phyloP scores from a whole-genome alignment of 2,888 invertebrate species.

The Kuschelorhynchus macadamiae region DNA sequence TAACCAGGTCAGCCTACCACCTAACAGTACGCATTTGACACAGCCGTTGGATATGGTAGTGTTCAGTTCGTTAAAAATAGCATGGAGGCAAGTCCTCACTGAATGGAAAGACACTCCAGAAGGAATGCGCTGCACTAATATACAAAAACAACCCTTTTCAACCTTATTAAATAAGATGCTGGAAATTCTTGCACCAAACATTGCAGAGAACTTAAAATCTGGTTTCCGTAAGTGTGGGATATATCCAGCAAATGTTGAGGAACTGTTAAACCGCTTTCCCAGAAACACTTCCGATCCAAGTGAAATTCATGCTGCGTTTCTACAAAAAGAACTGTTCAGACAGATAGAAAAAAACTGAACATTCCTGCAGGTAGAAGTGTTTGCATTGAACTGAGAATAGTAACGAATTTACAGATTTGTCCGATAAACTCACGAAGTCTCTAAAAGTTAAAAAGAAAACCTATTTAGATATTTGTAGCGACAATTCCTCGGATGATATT shows the following conservation, averaged over 20 bases:
- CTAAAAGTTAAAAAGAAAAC: no score
- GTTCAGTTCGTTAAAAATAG: conserved; percentile 22
- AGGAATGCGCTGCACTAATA: conserved; percentile 10
- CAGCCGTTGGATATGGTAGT: conserved; percentile 22
- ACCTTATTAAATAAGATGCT: conserved; percentile 10
- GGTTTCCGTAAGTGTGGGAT: conserved; percentile 36
- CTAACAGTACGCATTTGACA: conserved; percentile 20
- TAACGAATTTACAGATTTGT: no score
- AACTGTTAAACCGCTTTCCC: conserved; percentile 27
- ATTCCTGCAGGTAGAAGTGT: conserved; percentile 25
- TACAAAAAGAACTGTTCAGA: background rate
- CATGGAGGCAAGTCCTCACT: conserved; percentile 15
- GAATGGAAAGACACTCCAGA: conserved; percentile 18
- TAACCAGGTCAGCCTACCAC: conserved; percentile 6
- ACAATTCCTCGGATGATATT: no score
- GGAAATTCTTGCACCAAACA: conserved; percentile 19
- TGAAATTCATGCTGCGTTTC: conserved; percentile 18
- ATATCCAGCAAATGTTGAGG: conserved; percentile 27
- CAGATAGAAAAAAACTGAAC: conserved; percentile 30
- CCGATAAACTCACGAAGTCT: no score
- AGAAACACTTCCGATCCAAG: conserved; percentile 24
- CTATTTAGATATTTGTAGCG: conserved; percentile 30
- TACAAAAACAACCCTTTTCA: conserved; percentile 18
- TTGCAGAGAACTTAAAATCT: conserved; percentile 30
- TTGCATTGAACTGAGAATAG: conserved; percentile 5